Percentiles rank a stretch among this genome's conserved stretches.
Evolutionary conservation across 53 echinoderm and acorn worm species (phyloP).

Genomic region (Holothuria leucospilota): DNA sequence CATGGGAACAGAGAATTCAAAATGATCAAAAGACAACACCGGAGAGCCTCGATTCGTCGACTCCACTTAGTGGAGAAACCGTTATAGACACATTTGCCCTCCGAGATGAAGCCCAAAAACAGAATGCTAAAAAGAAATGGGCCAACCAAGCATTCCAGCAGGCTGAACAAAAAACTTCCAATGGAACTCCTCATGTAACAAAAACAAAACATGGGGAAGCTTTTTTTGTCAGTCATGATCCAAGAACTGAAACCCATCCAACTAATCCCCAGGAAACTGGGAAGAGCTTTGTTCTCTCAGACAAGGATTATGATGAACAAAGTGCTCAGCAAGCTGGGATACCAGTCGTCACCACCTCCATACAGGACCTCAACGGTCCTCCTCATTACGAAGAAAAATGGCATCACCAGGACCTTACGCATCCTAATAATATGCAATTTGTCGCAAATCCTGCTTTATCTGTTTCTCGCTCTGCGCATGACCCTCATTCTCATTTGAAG

Average conservation of each 20-base stretch:
- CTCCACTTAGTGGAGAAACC: slow-evolving; percentile 90
- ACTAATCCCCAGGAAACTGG: slow-evolving; percentile 65
- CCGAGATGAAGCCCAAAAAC: slow-evolving; percentile 4
- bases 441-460: slow-evolving; percentile 43
- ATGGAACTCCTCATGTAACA: slow-evolving; percentile 62
- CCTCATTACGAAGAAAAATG: slow-evolving; percentile 50
- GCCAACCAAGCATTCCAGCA: slow-evolving; percentile 60
- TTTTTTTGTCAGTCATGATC: slow-evolving; percentile 79
- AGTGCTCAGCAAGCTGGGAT: slow-evolving; percentile 83
- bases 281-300: slow-evolving; percentile 82
- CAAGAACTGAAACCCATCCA: slow-evolving; percentile 27
- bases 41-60: slow-evolving; percentile 80
- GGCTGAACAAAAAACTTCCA: neutral
- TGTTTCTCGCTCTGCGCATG: slow-evolving; percentile 45
- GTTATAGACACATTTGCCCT: slow-evolving; percentile 75
- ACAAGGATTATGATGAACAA: slow-evolving; percentile 71
- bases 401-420: slow-evolving; percentile 47
- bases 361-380: neutral
- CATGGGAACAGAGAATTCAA: slow-evolving; percentile 40
- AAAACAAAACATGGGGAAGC: slow-evolving; percentile 87
- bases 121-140: slow-evolving; percentile 65
- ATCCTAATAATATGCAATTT: slow-evolving; percentile 56
- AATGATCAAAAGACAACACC: slow-evolving; percentile 68
- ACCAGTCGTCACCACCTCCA: slow-evolving; percentile 68
- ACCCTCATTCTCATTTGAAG: slow-evolving; percentile 18